Conservation (phyloP, 1,140 invertebrate species). For the Saccostrea glomerata region DNA sequence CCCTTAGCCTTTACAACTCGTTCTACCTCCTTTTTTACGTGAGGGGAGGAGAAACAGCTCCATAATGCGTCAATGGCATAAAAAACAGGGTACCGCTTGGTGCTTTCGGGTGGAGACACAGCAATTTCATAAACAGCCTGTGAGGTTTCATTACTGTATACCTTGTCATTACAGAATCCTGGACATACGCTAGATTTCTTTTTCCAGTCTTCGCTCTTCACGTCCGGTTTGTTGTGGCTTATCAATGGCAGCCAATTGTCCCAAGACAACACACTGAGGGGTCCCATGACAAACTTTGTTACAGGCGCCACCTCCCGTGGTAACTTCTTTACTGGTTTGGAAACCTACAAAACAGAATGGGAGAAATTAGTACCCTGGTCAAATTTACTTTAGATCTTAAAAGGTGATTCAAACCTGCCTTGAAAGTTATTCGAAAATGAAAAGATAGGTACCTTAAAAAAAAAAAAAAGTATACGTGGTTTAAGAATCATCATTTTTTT, state of each 20-base stretch:
- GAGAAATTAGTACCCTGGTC: background rate
- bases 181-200: slow-evolving; percentile 44
- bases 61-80: slow-evolving; percentile 29
- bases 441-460: too few species aligned
- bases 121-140: slow-evolving; percentile 53
- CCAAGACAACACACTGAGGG: slow-evolving; percentile 50
- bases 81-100: slow-evolving; percentile 51
- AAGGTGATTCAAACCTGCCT: too few species aligned
- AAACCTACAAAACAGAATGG: background rate
- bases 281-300: slow-evolving; percentile 53
- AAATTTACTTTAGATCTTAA: background rate
- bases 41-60: slow-evolving; percentile 39
- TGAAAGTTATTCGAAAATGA: too few species aligned
- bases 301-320: slow-evolving; percentile 48
- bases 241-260: slow-evolving; percentile 47
- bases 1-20: slow-evolving; percentile 54
- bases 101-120: slow-evolving; percentile 51
- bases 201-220: slow-evolving; percentile 44
- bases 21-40: slow-evolving; percentile 43
- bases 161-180: slow-evolving; percentile 48
- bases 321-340: slow-evolving; percentile 38
- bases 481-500: too few species aligned
- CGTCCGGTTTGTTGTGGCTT: slow-evolving; percentile 31
- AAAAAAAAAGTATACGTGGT: too few species aligned
- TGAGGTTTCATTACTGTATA: background rate